Base-by-base conservation (phyloP, 2,888 invertebrate genomes). In the Nemoura dubitans region DNA sequence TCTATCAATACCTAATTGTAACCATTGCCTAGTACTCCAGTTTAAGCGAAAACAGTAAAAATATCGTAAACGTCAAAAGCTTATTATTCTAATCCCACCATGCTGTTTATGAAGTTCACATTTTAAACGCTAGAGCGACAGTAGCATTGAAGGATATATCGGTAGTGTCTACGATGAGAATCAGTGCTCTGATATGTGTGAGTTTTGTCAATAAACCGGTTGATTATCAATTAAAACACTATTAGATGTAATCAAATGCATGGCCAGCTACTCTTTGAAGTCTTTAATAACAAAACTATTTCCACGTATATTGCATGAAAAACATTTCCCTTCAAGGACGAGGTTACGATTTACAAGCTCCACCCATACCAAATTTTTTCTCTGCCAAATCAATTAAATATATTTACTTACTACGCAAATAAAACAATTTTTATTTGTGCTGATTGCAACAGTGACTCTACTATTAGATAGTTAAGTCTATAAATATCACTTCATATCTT, bases 181-280 rank as follows among this genome's bases (percentile, higher is more conserved):
- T 76, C 59, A 27, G 76, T 84, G 84, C 84, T 84, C 76, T 84
- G 59, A 84, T 84, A 76, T 84, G 27, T 59, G 84, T 84, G 21
- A 84, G 84, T 84, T 59, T 83, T 76, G 14, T 84, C 21, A 26
- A 83, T n/a, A 25, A 5, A 83, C 42, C n/a, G 26, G 0, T 21
- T 42, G 43, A 43, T 83, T 36, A 29, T n/a, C n/a, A 29, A 81
- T 29, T n/a, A 30, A 81, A 30, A n/a, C 29, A 30, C 30, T n/a
- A 30, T 29, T 21, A 30, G 29, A 28, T 27, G 29, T 3, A 29
- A 29, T 27, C 16, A 6, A 29, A 81, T 81, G 16, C 6, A 29
- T 16, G 30, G 27, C 30, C 27, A 81, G 25, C 21, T 29, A 29
- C 81, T 10, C 81, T 21, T 21, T 59, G 59, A 59, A 59, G 1